Conservation (phyloP, 2,113 vertebrate genomes). For the Oreochromis aureus region DNA sequence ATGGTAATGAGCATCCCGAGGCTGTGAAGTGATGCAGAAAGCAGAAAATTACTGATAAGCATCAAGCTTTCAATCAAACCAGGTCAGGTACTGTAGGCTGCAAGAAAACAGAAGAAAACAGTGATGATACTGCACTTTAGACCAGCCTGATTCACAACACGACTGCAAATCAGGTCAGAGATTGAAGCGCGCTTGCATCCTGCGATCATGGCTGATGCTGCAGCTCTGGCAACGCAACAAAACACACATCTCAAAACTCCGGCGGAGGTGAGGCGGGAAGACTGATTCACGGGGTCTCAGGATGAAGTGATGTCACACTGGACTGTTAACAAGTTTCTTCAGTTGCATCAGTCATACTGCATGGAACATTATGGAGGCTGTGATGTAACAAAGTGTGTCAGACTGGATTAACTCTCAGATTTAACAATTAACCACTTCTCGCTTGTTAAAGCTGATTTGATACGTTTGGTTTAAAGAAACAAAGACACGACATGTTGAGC, state of each 20-base stretch:
- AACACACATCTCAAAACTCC: rapidly evolving
- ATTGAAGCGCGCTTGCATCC: not conserved
- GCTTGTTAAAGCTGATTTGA: not conserved
- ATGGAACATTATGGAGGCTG: not conserved
- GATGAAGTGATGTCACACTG: not conserved
- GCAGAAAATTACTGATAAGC: constrained; percentile 13
- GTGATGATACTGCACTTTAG: not conserved
- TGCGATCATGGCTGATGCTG: not conserved
- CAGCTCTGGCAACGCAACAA: not conserved
- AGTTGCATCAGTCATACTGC: not conserved
- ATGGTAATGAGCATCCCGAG: rapidly evolving
- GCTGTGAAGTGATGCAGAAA: not conserved
- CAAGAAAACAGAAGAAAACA: not conserved
- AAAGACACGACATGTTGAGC: not conserved
- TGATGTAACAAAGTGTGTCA: not conserved
- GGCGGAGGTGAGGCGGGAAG: not conserved
- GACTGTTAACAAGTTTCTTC: not conserved
- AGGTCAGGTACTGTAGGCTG: constrained; percentile 25
- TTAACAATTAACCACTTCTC: not conserved
- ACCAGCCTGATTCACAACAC: constrained; percentile 9
- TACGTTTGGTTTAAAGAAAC: not conserved
- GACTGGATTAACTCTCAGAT: not conserved
- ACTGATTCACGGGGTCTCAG: not conserved
- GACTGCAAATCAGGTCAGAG: constrained; percentile 24
- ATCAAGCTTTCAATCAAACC: not conserved